phyloP scores from a whole-genome alignment of 2,797 vertebrate species.

The Sebastes flavidus region DNA sequence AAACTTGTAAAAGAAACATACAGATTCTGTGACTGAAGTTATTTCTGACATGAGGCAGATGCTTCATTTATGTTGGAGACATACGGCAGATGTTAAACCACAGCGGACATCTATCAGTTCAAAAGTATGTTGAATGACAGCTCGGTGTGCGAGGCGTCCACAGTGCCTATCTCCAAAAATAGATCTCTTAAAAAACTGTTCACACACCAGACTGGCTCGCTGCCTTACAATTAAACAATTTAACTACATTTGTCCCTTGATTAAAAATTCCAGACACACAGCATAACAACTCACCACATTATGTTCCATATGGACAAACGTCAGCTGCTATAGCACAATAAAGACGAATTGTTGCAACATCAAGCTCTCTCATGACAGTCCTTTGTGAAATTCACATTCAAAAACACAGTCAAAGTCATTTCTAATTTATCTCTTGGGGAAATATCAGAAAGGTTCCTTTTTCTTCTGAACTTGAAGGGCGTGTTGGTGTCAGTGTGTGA shows the following conservation, averaged over 20 bases:
- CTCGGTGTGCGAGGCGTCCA: constrained; percentile 4
- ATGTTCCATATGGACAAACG: background rate
- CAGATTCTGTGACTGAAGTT: background rate
- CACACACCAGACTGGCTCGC: background rate
- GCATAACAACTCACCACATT: background rate
- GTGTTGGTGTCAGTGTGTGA: background rate
- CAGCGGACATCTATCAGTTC: background rate
- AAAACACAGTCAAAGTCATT: background rate
- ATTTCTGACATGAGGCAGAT: background rate
- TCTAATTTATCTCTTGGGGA: background rate
- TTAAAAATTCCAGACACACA: background rate
- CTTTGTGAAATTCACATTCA: background rate
- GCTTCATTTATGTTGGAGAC: constrained; percentile 21
- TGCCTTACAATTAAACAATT: background rate
- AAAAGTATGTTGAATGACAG: constrained; percentile 18
- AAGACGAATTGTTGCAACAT: background rate
- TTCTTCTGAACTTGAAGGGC: background rate
- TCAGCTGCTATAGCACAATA: background rate
- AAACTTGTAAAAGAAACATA: background rate
- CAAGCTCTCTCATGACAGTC: background rate
- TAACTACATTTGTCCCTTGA: background rate
- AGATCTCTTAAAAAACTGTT: background rate
- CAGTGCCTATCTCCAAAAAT: background rate
- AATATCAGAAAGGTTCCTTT: background rate
- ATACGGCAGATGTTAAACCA: constrained; percentile 7